phyloP scores from a whole-genome alignment of 2,797 vertebrate genomes.

The Merluccius polli region DNA sequence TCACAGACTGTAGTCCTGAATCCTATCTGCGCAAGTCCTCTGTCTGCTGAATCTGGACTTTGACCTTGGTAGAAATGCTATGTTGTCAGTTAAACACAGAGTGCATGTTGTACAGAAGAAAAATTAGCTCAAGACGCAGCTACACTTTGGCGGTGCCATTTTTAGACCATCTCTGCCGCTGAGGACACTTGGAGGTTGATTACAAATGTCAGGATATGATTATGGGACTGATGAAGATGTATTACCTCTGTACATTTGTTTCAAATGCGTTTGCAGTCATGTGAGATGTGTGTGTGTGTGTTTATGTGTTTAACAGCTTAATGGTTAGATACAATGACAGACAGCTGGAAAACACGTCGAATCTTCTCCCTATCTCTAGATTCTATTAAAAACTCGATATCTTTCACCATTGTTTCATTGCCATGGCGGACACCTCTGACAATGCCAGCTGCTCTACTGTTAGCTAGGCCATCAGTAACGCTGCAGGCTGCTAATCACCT shows the following conservation, averaged over 20 bases:
- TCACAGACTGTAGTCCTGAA: not conserved
- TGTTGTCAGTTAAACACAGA: constrained; percentile 5
- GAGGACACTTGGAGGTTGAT: constrained; percentile 15
- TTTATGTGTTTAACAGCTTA: not conserved
- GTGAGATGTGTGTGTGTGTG: not conserved
- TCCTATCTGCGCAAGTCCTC: not conserved
- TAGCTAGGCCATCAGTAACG: constrained; percentile 40
- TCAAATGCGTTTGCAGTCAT: not conserved
- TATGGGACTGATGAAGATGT: constrained; percentile 20
- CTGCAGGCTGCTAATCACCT: constrained; percentile 58
- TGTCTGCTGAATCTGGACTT: not conserved
- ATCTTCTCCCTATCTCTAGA: not conserved
- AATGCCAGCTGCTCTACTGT: constrained; percentile 43
- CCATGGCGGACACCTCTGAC: constrained; percentile 27
- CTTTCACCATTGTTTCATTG: constrained; percentile 29
- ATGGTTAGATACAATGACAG: not conserved
- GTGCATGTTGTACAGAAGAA: not conserved
- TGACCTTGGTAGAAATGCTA: constrained; percentile 13
- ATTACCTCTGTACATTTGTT: constrained; percentile 7
- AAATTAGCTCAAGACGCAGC: constrained; percentile 12
- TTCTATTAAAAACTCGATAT: constrained; percentile 17
- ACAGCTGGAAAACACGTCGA: constrained; percentile 5
- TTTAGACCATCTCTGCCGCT: constrained; percentile 21
- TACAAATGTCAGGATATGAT: constrained; percentile 23
- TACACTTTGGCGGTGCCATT: constrained; percentile 12